A percentile compares a stretch with the other conserved stretches of the same genome.
phyloP scores from a whole-genome alignment of 2,888 invertebrate genomes.

The Urechis unicinctus region DNA sequence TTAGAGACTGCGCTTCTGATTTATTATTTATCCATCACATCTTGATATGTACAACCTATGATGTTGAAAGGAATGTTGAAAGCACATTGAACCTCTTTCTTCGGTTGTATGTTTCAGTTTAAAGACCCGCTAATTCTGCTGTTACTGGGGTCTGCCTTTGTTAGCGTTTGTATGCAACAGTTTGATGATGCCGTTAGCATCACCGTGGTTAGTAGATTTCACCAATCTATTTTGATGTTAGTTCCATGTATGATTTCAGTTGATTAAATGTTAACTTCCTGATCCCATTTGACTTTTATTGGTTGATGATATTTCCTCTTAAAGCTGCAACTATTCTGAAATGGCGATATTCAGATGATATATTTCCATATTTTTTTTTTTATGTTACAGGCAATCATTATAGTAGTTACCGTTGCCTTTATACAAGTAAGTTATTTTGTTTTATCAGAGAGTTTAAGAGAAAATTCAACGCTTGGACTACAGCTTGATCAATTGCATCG shows the following conservation, averaged over 20 bases:
- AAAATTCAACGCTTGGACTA: too few species aligned
- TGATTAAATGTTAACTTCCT: too few species aligned
- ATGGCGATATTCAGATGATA: too few species aligned
- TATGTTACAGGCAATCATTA: constrained; percentile 62
- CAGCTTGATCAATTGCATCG: neutral
- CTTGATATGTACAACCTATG: too few species aligned
- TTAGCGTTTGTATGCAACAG: constrained; percentile 92
- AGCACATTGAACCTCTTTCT: too few species aligned
- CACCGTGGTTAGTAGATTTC: constrained; percentile 72
- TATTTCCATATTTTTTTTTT: neutral
- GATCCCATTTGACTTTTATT: too few species aligned
- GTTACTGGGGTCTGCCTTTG: constrained; percentile 85
- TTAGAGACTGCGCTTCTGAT: too few species aligned
- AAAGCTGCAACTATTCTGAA: neutral
- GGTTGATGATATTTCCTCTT: constrained; percentile 2
- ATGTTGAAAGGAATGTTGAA: too few species aligned
- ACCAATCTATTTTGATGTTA: neutral
- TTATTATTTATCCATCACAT: too few species aligned
- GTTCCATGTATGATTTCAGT: too few species aligned
- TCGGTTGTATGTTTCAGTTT: constrained; percentile 66
- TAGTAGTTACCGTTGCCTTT: constrained; percentile 98
- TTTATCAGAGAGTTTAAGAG: too few species aligned
- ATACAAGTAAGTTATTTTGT: constrained; percentile 64
- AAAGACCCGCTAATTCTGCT: constrained; percentile 94
- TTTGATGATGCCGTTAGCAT: constrained; percentile 99